These are phyloP conservation scores for Portunus trituberculatus DNA, from an alignment of 1,140 invertebrate species.

Conservation along the genomic window DNA sequence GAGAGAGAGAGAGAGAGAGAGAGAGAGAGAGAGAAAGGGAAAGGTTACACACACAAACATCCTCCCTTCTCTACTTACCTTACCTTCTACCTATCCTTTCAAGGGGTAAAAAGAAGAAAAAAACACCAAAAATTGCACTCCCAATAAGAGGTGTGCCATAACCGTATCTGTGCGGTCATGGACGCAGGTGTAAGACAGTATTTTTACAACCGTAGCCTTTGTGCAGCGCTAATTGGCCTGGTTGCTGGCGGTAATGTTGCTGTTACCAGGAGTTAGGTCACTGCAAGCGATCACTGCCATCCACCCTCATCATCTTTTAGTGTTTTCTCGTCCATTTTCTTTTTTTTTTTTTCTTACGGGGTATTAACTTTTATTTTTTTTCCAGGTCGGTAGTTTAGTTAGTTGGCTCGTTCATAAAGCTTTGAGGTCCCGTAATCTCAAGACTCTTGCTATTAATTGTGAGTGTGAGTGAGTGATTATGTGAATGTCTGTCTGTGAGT, in stretches of 20 bases:
- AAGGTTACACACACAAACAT: no score
- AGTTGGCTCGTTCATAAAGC: no score
- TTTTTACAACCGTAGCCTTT: background rate
- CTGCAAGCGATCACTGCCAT: background rate
- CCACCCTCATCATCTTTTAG: background rate
- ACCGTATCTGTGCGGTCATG: background rate
- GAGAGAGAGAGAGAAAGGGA: no score
- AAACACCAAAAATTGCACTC: background rate
- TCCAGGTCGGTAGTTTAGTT: no score
- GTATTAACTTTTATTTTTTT: background rate
- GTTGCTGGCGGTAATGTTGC: background rate
- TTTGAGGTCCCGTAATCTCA: no score
- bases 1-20: no score
- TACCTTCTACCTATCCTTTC: no score
- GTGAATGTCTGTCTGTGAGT: no score
- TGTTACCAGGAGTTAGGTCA: background rate
- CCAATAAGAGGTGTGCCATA: background rate
- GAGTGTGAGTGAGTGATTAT: no score
- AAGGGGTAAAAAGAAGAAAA: background rate
- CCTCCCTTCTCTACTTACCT: no score
- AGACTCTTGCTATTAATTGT: no score
- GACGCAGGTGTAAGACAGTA: background rate
- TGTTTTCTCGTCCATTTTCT: background rate
- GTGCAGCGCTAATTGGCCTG: background rate
- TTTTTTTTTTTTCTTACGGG: background rate